Conservation (phyloP, 2,888 invertebrate genomes). For the Ceriagrion tenellum region DNA sequence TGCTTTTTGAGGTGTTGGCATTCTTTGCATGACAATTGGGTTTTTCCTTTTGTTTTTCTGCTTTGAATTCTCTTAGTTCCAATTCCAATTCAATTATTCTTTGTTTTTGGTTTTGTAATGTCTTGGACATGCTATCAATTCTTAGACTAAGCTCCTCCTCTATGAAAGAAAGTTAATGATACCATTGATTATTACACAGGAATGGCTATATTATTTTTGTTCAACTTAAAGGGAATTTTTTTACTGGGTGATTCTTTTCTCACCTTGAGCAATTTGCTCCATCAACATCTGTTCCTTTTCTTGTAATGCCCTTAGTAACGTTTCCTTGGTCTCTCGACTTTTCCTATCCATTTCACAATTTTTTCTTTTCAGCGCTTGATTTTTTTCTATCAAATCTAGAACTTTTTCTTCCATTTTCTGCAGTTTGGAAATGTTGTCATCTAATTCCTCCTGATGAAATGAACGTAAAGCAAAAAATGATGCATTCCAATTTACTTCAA, state of each 20-base stretch:
- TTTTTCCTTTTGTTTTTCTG: not conserved
- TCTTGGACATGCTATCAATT: not conserved
- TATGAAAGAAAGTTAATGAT: not conserved
- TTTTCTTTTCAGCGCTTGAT: not conserved
- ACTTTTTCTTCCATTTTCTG: not conserved
- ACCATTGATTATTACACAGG: no score
- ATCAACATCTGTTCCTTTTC: not conserved
- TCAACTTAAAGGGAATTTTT: no score
- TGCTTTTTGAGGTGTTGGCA: not conserved
- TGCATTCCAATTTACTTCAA: not conserved
- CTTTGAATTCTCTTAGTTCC: not conserved
- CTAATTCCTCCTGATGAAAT: not conserved
- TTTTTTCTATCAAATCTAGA: not conserved
- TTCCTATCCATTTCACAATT: not conserved
- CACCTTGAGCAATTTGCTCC: not conserved
- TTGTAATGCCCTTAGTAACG: not conserved
- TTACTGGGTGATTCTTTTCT: not conserved
- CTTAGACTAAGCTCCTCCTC: not conserved
- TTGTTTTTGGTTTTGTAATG: slow-evolving; percentile 34
- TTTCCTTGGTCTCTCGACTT: not conserved
- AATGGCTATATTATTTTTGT: no score
- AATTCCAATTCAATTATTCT: slow-evolving; percentile 39
- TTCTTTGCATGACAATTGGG: not conserved
- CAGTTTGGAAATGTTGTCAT: slow-evolving; percentile 9
- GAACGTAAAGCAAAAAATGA: no score